Base-by-base conservation (phyloP, 2,113 vertebrate genomes). In the Hydropotes inermis region DNA sequence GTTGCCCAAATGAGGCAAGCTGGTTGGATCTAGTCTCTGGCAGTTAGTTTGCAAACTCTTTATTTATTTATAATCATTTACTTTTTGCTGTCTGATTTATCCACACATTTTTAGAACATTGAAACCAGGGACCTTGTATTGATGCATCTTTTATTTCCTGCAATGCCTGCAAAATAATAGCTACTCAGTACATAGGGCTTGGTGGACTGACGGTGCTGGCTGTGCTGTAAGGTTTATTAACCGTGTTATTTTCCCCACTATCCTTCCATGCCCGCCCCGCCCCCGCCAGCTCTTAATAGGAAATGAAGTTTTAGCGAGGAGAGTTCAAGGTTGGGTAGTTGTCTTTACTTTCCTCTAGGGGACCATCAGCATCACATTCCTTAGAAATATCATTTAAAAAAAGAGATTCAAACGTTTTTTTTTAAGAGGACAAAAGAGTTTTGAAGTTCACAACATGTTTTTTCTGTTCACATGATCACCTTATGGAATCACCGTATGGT, bases 71-170 rank as follows among this genome's bases (percentile, higher is more conserved):
- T 70, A 91, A 92, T 55, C 61, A 28, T 92, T 96, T 96, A 57
- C 85, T 96, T 97, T 96, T 96, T 87, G 96, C 93, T 95, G 84
- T 97, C 50, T 96, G 94, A 55, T 76, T 96, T 96, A 70, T 96
- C 57, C 78, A 95, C 45, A 81, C 90, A 97, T 95, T 95, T 96
- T 93, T 94, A 95, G 47, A 92, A 76, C 82, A 88, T 4, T 54
- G 83, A 92, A 86, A 8, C n/a, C 17, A 70, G 78, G 74, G 39
- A 50, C 92, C 50, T 86, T 88, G 74, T 60, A 78, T 92, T 87
- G 94, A 85, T 45, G 60, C 60, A 87, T 91, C 50, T 55, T 93
- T 98, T 95, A 86, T 97, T 92, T 95, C 64, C 58, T 81, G 50
- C 43, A 76, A 50, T 78, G 83, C 78, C 43, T 89, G 58, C 8